Evolutionary conservation across 92 coral and sea anemone genomes (phyloP).

Genomic region (Porites rus): DNA sequence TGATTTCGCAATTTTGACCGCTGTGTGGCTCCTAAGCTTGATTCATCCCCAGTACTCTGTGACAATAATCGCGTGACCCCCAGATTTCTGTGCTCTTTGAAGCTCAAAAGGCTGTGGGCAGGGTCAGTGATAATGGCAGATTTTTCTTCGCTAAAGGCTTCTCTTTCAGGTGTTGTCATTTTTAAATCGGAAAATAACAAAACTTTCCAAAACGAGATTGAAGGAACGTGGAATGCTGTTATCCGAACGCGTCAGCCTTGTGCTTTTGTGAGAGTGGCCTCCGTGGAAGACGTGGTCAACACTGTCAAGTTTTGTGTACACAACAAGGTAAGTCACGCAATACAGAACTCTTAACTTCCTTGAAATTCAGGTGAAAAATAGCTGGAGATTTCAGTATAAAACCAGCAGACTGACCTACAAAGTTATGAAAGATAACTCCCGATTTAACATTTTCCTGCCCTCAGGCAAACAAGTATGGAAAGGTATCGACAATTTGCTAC

Average conservation of each 20-base stretch:
- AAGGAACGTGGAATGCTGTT: slow-evolving; percentile 69
- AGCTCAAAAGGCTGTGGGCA: neutral
- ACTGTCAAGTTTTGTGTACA: slow-evolving; percentile 73
- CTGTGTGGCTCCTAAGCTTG: neutral
- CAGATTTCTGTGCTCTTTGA: neutral
- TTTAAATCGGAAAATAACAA: slow-evolving; percentile 27
- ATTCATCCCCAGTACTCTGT: neutral
- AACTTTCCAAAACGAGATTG: slow-evolving; percentile 51
- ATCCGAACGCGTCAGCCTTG: slow-evolving; percentile 62
- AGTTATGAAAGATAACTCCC: no score
- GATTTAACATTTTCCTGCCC: no score
- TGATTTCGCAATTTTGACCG: neutral
- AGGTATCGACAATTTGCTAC: no score
- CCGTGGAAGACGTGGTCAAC: slow-evolving; percentile 66
- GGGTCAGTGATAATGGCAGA: slow-evolving; percentile 41
- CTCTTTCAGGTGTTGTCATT: slow-evolving; percentile 52
- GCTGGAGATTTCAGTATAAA: no score
- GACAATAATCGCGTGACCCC: neutral
- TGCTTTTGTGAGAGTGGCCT: slow-evolving; percentile 72
- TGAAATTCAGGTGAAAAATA: no score
- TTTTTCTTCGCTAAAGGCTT: slow-evolving; percentile 42
- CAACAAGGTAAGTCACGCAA: slow-evolving; percentile 62
- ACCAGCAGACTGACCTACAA: no score
- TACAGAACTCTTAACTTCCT: neutral
- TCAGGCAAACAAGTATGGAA: no score